phyloP scores from a whole-genome alignment of 2,888 invertebrate genomes.

The Archips xylosteana region DNA sequence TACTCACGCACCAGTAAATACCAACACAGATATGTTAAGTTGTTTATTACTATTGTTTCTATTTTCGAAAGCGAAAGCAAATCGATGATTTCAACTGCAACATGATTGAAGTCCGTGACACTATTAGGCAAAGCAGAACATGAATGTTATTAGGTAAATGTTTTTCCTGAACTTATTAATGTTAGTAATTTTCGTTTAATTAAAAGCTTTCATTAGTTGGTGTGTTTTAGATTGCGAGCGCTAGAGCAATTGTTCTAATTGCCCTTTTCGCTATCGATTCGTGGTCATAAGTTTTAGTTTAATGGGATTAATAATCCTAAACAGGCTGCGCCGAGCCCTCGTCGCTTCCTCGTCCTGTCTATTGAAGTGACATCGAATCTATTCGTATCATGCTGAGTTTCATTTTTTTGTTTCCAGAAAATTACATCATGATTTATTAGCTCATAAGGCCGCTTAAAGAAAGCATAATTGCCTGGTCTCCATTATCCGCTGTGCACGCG shows the following conservation, averaged over 20 bases:
- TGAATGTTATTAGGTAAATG: not conserved
- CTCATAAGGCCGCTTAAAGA: slow-evolving; percentile 12
- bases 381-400: slow-evolving; percentile 7
- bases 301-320: slow-evolving; percentile 60
- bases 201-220: not conserved
- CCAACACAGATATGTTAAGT: slow-evolving; percentile 45
- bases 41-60: slow-evolving; percentile 43
- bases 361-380: slow-evolving; percentile 24
- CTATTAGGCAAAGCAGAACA: not conserved
- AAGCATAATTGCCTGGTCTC: slow-evolving; percentile 16
- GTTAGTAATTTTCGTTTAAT: not conserved
- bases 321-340: slow-evolving; percentile 42
- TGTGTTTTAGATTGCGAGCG: not conserved
- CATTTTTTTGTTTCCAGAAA: slow-evolving; percentile 1
- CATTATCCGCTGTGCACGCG: slow-evolving; percentile 17
- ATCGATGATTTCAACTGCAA: not conserved
- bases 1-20: slow-evolving; percentile 44
- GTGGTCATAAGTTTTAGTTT: slow-evolving; percentile 51
- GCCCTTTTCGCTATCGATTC: slow-evolving; percentile 51
- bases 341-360: slow-evolving; percentile 16
- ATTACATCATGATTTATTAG: slow-evolving; percentile 12
- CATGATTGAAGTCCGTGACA: not conserved
- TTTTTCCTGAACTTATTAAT: not conserved
- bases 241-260: slow-evolving; percentile 48
- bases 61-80: slow-evolving; percentile 13